phyloP scores from a whole-genome alignment of 2,888 invertebrate species.

The Catocala fraxini region DNA sequence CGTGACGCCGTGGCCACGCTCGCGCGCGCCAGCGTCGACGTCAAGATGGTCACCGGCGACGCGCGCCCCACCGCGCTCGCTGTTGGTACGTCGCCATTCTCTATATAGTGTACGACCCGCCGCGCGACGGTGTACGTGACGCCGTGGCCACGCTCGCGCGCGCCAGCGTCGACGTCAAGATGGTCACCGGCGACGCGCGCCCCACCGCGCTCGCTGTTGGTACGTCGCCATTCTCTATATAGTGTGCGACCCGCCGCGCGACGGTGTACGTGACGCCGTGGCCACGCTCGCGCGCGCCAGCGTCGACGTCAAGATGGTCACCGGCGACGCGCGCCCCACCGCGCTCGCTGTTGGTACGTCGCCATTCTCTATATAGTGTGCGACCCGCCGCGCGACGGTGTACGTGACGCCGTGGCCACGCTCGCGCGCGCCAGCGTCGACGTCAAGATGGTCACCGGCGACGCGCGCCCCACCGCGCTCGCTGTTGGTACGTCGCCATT shows the following conservation, averaged over 20 bases:
- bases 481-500: conserved; percentile 92
- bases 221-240: conserved; percentile 57
- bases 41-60: conserved; percentile 99
- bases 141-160: conserved; percentile 94
- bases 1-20: conserved; percentile 94
- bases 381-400: conserved; percentile 94
- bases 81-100: no score
- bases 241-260: conserved; percentile 93
- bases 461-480: conserved; percentile 97
- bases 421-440: conserved; percentile 94
- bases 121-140: conserved; percentile 94
- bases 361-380: no score
- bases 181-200: conserved; percentile 98
- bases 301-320: conserved; percentile 98
- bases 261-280: conserved; percentile 95
- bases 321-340: conserved; percentile 98
- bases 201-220: conserved; percentile 99
- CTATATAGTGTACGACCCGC: no score
- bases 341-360: conserved; percentile 96
- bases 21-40: conserved; percentile 93
- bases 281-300: conserved; percentile 93
- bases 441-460: conserved; percentile 99
- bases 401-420: conserved; percentile 94
- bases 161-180: conserved; percentile 96
- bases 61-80: conserved; percentile 92